Evolutionary conservation across 35 echinoderm and acorn worm species (phyloP), one percentile per base, ranked within the genome.

Genomic region (Apostichopus californicus): DNA sequence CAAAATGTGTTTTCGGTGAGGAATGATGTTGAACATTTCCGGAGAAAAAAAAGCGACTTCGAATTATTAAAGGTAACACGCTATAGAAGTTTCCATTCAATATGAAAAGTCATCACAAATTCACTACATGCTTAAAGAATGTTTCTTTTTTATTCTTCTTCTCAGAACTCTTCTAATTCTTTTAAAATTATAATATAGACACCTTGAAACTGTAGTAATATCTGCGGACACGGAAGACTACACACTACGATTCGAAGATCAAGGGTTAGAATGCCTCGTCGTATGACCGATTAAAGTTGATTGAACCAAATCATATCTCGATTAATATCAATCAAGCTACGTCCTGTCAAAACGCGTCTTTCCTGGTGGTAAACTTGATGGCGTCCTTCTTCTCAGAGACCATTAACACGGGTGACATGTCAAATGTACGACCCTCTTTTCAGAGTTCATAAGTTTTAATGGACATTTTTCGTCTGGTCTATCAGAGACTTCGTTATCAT

Each of bases 211-310:
- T 12, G 58, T 61, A 61, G 12, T 61, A 9, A 8, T 12, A 61
- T 8, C 58, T 9, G 58, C 58, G 12, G 58, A 8, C 58, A 61
- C 12, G 7, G 64, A 22, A 75, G 71, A 13, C 21, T 22, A 75
- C 71, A 18, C 71, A 20, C 71, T 20, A 75, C 15, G 71, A 75
- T 13, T 20, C 4, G 71, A n/a, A 22, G 71, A 75, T 75, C 71
- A 75, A 6, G 71, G 71, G 71, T 75, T 75, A 75, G 71, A 75
- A 18, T 75, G 57, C 81, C 55, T 54, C 81, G 81, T 59, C 81
- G 81, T 85, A 58, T 85, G 81, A 85, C 81, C 81, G 81, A 85
- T 85, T 85, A 85, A 85, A 85, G 55, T 56, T 85, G 81, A 85
- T 85, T 85, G 81, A 85, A 58, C 9, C 81, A 60, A 85, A 85